Evolutionary conservation across 1,140 invertebrate species (phyloP).

Genomic region (Pararge aegeria): DNA sequence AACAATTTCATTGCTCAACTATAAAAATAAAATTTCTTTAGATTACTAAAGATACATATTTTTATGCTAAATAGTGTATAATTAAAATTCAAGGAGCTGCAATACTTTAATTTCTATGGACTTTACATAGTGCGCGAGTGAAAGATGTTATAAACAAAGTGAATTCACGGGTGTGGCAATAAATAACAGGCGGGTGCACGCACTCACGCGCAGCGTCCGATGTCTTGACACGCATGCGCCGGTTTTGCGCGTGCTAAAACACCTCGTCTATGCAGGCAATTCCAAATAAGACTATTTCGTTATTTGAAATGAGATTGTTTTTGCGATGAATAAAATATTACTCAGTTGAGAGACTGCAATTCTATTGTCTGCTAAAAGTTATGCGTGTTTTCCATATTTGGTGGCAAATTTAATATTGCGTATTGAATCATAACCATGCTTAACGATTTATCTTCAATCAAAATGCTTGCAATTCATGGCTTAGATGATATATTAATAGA

Average conservation of each 20-base stretch:
- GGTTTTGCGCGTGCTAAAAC: constrained; percentile 59
- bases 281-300: constrained; percentile 3
- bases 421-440: no score
- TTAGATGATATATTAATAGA: no score
- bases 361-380: no score
- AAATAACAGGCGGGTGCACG: constrained; percentile 67
- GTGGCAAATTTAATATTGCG: no score
- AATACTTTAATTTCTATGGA: constrained; percentile 64
- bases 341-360: no score
- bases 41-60: constrained; percentile 28
- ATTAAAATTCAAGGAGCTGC: constrained; percentile 33
- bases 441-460: no score
- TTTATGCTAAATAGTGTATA: constrained; percentile 24
- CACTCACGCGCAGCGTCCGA: constrained; percentile 64
- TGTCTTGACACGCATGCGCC: constrained; percentile 63
- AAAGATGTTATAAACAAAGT: constrained; percentile 71
- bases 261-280: constrained; percentile 44
- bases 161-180: constrained; percentile 64
- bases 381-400: no score
- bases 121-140: constrained; percentile 60
- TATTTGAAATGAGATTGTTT: background rate
- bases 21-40: constrained; percentile 31
- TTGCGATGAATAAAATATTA: background rate
- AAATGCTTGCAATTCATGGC: no score
- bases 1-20: constrained; percentile 4